Evolutionary conservation across 2,797 vertebrate species (phyloP).

Genomic region (Limnodromus scolopaceus): DNA sequence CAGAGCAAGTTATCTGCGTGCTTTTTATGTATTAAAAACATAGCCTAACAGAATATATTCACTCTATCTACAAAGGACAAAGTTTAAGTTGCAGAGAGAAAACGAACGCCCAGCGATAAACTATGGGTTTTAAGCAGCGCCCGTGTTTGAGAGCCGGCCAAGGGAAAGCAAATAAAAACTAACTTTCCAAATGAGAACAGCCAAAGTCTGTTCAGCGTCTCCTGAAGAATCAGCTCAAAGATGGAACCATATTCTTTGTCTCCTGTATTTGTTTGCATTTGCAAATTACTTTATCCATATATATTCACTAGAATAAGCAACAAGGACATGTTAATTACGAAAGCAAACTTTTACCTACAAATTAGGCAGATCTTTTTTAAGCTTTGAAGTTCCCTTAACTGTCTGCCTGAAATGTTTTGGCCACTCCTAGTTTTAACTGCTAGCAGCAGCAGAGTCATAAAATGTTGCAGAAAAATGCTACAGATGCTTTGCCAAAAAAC

Average conservation of each 20-base stretch:
- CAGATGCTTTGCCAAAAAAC: background rate
- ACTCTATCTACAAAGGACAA: background rate
- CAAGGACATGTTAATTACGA: background rate
- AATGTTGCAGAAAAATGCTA: background rate
- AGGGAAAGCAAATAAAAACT: background rate
- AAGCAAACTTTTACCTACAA: background rate
- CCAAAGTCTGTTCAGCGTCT: background rate
- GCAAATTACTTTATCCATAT: background rate
- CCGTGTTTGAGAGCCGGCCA: background rate
- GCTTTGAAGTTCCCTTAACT: conserved; percentile 22
- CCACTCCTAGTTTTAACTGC: background rate
- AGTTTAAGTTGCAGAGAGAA: conserved; percentile 12
- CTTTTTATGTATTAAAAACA: background rate
- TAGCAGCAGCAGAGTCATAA: background rate
- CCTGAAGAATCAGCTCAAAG: background rate
- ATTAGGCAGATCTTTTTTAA: background rate
- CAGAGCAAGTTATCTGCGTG: conserved; percentile 10
- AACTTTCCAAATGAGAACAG: background rate
- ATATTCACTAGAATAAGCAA: background rate
- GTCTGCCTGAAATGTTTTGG: background rate
- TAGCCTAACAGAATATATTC: conserved; percentile 15
- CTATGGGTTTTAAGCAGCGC: background rate
- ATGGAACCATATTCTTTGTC: background rate
- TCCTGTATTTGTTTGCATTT: conserved; percentile 6
- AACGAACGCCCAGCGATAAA: background rate